Conservation (phyloP, 1,140 invertebrate genomes). For the Lithobius niger region DNA sequence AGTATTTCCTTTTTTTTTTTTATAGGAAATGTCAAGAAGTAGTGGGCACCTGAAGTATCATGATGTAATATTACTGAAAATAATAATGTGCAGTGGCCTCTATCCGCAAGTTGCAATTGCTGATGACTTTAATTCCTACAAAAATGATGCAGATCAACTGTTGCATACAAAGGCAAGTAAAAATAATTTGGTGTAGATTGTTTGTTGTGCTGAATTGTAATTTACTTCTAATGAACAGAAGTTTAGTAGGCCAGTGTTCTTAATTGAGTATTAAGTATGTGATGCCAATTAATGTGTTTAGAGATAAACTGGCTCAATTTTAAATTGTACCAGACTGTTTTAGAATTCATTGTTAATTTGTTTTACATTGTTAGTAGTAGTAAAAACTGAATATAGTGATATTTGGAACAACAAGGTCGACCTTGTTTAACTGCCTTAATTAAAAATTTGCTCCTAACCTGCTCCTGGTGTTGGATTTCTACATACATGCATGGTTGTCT, state of each 20-base stretch:
- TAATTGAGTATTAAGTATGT: not conserved
- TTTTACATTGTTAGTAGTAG: too few species aligned
- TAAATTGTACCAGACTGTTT: too few species aligned
- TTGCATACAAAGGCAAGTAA: slow-evolving; percentile 68
- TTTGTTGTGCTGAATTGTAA: not conserved
- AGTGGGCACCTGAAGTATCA: slow-evolving; percentile 58
- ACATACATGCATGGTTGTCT: too few species aligned
- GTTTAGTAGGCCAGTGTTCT: too few species aligned
- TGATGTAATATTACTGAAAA: slow-evolving; percentile 75
- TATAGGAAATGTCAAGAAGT: slow-evolving; percentile 25
- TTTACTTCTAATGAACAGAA: too few species aligned
- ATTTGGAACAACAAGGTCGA: too few species aligned
- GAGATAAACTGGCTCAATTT: not conserved
- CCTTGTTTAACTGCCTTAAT: too few species aligned
- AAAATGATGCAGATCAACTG: slow-evolving; percentile 70
- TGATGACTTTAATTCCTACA: slow-evolving; percentile 87
- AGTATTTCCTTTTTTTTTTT: not conserved
- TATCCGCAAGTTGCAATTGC: slow-evolving; percentile 85
- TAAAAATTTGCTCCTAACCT: too few species aligned
- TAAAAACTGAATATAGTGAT: too few species aligned
- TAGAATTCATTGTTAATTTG: too few species aligned
- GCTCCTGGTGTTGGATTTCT: too few species aligned
- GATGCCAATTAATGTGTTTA: too few species aligned
- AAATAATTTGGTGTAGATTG: not conserved
- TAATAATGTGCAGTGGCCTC: slow-evolving; percentile 78